Percentiles rank a stretch among this genome's conserved stretches.
Conservation (phyloP, 2,113 vertebrate species). For the Vicugna pacos region DNA sequence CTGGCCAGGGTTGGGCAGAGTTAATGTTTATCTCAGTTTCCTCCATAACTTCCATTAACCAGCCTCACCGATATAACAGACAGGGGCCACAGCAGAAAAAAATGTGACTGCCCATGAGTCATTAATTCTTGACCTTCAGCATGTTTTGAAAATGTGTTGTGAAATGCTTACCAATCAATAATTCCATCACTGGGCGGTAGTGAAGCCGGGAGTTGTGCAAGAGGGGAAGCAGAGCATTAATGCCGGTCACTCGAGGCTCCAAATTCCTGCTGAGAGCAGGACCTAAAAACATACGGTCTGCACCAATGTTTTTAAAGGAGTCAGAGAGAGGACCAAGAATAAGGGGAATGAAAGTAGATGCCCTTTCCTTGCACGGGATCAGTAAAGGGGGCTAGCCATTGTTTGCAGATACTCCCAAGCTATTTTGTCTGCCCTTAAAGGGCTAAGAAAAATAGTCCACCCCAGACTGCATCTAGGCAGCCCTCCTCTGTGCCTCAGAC, state of each 20-base stretch:
- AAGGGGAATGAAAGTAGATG: neutral
- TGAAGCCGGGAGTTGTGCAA: conserved; percentile 64
- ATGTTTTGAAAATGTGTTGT: conserved; percentile 76
- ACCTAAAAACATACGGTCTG: neutral
- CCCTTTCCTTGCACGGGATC: neutral
- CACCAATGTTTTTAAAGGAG: neutral
- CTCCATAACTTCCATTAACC: neutral
- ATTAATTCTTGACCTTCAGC: conserved; percentile 70
- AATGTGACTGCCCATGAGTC: conserved; percentile 62
- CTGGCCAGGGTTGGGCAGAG: neutral
- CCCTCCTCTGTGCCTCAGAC: neutral
- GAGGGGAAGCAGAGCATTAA: neutral
- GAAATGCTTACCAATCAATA: conserved; percentile 78
- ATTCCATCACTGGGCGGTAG: neutral
- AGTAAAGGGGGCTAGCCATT: neutral
- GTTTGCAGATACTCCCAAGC: neutral
- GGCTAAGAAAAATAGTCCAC: neutral
- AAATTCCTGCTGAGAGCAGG: neutral
- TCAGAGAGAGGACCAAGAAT: neutral
- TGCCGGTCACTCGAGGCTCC: conserved; percentile 5
- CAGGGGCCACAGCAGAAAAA: neutral
- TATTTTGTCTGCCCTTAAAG: neutral
- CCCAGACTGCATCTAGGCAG: neutral
- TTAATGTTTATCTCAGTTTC: conserved; percentile 52
- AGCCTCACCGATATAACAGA: neutral